These are phyloP conservation scores for Drosophila sp. DNA, from an alignment of 1,140 invertebrate species.

Conservation along the genomic window DNA sequence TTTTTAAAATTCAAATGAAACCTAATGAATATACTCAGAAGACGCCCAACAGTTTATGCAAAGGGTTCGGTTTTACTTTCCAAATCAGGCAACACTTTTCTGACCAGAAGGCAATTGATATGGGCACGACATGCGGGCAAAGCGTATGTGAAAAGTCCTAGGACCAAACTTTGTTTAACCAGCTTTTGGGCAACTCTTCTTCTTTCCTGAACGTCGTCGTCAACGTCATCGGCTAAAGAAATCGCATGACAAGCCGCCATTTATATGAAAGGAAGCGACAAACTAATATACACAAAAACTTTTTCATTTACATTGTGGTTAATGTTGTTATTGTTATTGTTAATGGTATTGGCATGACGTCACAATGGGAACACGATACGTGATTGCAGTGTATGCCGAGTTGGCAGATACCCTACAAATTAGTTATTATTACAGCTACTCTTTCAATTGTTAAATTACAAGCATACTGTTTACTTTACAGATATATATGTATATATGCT, in stretches of 20 bases:
- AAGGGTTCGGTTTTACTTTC: conserved; percentile 20
- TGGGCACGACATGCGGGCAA: too few species aligned
- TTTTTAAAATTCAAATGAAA: conserved; percentile 33
- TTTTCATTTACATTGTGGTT: conserved; percentile 67
- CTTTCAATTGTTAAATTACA: too few species aligned
- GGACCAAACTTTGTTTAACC: conserved; percentile 1
- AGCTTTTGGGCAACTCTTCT: conserved; percentile 22
- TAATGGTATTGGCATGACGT: conserved; percentile 55
- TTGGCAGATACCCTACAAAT: background rate
- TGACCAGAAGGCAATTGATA: background rate
- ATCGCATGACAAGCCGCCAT: conserved; percentile 78
- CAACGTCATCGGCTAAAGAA: conserved; percentile 45
- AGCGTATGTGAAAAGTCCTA: background rate
- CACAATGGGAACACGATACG: conserved; percentile 47
- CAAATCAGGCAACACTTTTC: background rate
- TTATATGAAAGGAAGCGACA: conserved; percentile 69
- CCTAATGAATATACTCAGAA: conserved; percentile 3
- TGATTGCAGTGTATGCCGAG: background rate
- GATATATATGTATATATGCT: too few species aligned
- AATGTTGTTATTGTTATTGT: conserved; percentile 42
- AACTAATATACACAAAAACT: conserved; percentile 61
- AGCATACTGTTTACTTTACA: too few species aligned
- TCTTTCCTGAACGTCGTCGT: conserved; percentile 18
- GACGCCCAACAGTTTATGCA: conserved; percentile 39
- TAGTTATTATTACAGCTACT: too few species aligned